Evolutionary conservation across 2,888 invertebrate genomes (phyloP).

Genomic region (Miltochrista miniata): DNA sequence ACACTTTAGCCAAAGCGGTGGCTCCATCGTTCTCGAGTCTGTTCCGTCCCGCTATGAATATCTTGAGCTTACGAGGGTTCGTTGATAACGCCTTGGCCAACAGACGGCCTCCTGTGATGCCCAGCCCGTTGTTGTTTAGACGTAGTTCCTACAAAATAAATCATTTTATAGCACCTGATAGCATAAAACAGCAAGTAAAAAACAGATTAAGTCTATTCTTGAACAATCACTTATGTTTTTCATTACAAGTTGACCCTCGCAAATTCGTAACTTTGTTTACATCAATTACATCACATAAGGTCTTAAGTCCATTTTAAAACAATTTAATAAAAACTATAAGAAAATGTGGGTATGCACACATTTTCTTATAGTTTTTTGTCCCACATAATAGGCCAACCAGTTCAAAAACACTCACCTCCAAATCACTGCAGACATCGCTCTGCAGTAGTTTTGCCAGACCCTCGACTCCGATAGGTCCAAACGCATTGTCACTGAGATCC

Average conservation of each 20-base stretch:
- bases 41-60: slow-evolving; percentile 97
- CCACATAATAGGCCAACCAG: no score
- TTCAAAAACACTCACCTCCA: slow-evolving; percentile 74
- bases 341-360: no score
- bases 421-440: slow-evolving; percentile 92
- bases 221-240: no score
- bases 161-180: no score
- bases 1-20: slow-evolving; percentile 91
- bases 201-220: no score
- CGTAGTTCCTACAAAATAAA: slow-evolving; percentile 86
- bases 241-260: no score
- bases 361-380: no score
- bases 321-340: no score
- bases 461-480: slow-evolving; percentile 97
- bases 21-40: slow-evolving; percentile 97
- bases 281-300: no score
- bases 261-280: no score
- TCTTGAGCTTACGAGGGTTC: slow-evolving; percentile 87
- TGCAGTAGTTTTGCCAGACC: slow-evolving; percentile 92
- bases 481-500: slow-evolving; percentile 98
- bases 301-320: no score
- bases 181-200: no score
- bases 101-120: slow-evolving; percentile 93
- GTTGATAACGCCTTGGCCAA: slow-evolving; percentile 88
- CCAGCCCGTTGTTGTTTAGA: slow-evolving; percentile 97